Percentiles rank a stretch among this genome's conserved stretches.
Conservation (phyloP, 2,113 vertebrate species). For the Stercorarius parasiticus region DNA sequence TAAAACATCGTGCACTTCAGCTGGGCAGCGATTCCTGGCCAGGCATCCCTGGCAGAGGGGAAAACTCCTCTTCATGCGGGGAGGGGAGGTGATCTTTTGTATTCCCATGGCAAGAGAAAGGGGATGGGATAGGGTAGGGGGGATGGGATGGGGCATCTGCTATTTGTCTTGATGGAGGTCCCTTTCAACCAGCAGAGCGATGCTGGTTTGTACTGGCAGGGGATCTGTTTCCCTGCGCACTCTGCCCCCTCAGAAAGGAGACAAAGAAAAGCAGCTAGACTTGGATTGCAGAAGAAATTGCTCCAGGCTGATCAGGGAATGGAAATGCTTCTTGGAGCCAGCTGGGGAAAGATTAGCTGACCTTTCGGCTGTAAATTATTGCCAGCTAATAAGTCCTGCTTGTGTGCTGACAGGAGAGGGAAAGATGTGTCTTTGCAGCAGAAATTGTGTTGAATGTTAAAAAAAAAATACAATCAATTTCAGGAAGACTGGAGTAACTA, state of each 20-base stretch:
- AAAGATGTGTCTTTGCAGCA: not conserved
- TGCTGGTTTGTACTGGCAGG: not conserved
- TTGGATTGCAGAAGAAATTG: not conserved
- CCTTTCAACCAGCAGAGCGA: not conserved
- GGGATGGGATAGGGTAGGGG: not conserved
- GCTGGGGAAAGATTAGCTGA: not conserved
- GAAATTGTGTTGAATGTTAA: not conserved
- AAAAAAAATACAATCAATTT: not conserved
- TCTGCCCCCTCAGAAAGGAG: not conserved
- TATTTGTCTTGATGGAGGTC: not conserved
- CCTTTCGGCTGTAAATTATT: constrained; percentile 5
- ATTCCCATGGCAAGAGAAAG: not conserved
- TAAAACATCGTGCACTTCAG: not conserved
- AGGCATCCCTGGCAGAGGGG: not conserved
- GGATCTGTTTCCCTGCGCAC: not conserved
- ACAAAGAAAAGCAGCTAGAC: not conserved
- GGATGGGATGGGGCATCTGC: not conserved
- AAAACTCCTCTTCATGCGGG: not conserved
- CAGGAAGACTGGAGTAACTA: not conserved
- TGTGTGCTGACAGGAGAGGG: not conserved
- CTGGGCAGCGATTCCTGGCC: not conserved
- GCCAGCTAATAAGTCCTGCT: not conserved
- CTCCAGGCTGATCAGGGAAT: not conserved
- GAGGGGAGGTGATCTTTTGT: accelerated
- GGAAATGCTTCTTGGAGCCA: not conserved